Evolutionary conservation across 1,140 invertebrate genomes (phyloP), one percentile per base, ranked within the genome.

Genomic region (Eufriesea mexicana): DNA sequence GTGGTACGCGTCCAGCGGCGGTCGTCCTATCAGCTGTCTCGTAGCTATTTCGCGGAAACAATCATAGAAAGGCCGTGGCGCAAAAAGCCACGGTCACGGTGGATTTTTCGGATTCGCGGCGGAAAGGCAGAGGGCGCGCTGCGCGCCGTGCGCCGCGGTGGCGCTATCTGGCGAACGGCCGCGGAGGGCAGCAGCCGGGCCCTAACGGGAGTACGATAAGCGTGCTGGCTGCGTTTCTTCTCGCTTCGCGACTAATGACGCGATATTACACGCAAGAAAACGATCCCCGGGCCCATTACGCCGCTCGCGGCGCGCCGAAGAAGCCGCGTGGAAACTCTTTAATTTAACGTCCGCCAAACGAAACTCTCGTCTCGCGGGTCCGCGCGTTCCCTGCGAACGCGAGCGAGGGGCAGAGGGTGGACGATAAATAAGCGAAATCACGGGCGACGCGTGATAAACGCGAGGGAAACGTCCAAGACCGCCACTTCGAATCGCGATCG

Each of bases 221-320:
- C 76, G 85, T 55, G 89, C 25, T 81, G 71, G 2, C 59, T 85
- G 80, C 84, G 86, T 85, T 83, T 79, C 86, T 82, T 68, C 86
- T 78, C 83, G 62, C 61, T 54, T 62, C 73, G 55, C 85, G 86
- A 82, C 87, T 88, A 88, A 88, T 83, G 86, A 88, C 83, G 55
- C 70, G 83, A 79, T 84, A 88, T 88, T 88, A 87, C 72, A 87
- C 83, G 86, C 79, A 64, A 83, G 83, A 74, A 85, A 85, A 76
- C 74, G 86, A 87, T 87, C 61, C 83, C 23, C 55, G 28, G 83
- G 42, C 54, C 64, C 82, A 81, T 86, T 73, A 74, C 62, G 55
- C 66, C 20, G 35, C 82, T 49, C 57, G 62, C 42, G 70, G 66
- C 55, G 35, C 35, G 57, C 4, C 49, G n/a, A 66, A 35, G 51